Percentiles rank a stretch among this genome's conserved stretches.
Evolutionary conservation across 2,797 vertebrate species (phyloP).

Genomic region (Calcarius lapponicus): DNA sequence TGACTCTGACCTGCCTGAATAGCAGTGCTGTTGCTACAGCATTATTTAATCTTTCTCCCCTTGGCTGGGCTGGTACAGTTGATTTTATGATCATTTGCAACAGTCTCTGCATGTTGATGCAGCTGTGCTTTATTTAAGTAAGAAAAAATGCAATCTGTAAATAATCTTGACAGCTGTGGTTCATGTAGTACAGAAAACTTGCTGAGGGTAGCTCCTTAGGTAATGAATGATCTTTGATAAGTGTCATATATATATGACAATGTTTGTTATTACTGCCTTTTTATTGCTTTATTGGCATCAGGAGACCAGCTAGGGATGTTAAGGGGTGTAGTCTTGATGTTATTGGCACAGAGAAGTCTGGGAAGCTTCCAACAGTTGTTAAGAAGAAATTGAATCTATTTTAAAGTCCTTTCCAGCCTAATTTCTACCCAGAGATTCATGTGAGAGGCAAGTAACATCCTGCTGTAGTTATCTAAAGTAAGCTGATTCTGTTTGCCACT

Average conservation of each 20-base stretch:
- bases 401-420: conserved; percentile 10
- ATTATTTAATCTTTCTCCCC: neutral
- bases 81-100: conserved; percentile 21
- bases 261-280: conserved; percentile 39
- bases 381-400: conserved; percentile 22
- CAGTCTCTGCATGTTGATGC: conserved; percentile 2
- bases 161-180: conserved; percentile 20
- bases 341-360: neutral
- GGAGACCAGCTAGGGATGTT: conserved; percentile 27
- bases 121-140: conserved; percentile 53
- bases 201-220: neutral
- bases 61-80: neutral
- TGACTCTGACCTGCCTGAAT: neutral
- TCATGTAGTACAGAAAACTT: neutral
- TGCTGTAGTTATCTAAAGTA: neutral
- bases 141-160: conserved; percentile 38
- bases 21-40: neutral
- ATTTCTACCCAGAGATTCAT: neutral
- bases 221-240: neutral
- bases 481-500: neutral
- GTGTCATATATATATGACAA: neutral
- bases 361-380: conserved; percentile 26
- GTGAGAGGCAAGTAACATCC: neutral
- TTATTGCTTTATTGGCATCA: conserved; percentile 49
- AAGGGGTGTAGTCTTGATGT: neutral